Base-by-base conservation (phyloP, 2,113 vertebrate species). In the Caloenas nicobarica region DNA sequence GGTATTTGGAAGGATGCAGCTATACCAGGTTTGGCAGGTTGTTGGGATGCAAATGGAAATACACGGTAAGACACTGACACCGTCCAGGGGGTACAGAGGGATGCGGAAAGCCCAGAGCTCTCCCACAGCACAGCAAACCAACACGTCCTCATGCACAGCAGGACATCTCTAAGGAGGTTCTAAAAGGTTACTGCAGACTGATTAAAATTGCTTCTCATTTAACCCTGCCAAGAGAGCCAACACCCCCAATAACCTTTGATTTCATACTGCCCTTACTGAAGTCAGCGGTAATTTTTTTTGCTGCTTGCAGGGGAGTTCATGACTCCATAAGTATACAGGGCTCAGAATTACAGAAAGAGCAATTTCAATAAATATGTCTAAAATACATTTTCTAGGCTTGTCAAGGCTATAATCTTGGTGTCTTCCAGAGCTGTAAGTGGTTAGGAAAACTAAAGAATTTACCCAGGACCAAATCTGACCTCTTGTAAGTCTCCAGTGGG, bases 371-470 rank as follows among this genome's bases (percentile, higher is more conserved):
- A 86, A 83, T 91, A 92, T 11, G 34, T 33, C 81, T 84, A 64
- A 95, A 93, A 89, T 76, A 23, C 23, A 50, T 92, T 91, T 92
- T 89, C 86, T 87, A 65, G 83, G n/a, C 53, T 86, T 40, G 29
- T 72, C 61, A 64, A 60, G 69, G 73, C 86, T 91, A 9, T 87
- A 93, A 93, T 93, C 83, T 76, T 85, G 81, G 84, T 84, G 86
- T 87, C 93, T 66, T 96, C 84, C 89, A 87, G 81, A 57, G 81
- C 78, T 87, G 40, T n/a, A 68, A 69, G 60, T 17, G 91, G 71
- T 93, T 92, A 81, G n/a, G 33, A 69, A 95, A 89, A 44, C 28
- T 6, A n/a, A 89, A 87, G 83, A 95, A 91, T 92, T 93, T 69
- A 71, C 29, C 34, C 80, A 44, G 42, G 60, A 51, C 65, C 61